These are phyloP conservation scores for Nematolebias whitei DNA, from an alignment of 2,113 vertebrate genomes.

Conservation along the genomic window DNA sequence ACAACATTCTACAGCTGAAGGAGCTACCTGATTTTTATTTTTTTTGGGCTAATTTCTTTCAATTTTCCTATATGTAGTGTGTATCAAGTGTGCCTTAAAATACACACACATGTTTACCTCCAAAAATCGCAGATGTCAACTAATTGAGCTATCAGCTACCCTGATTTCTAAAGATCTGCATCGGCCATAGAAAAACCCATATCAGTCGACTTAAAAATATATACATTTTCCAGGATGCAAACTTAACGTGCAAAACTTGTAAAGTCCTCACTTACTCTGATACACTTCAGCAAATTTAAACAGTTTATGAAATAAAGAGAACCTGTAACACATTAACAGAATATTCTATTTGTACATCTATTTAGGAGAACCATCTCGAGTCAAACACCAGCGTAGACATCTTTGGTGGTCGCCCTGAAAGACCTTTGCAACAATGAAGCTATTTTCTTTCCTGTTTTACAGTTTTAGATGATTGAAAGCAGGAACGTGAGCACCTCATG, in stretches of 20 bases:
- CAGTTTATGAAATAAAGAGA: not conserved
- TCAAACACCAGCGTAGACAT: not conserved
- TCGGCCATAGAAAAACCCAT: too few species aligned
- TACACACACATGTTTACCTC: too few species aligned
- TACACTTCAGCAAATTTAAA: not conserved
- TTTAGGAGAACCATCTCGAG: not conserved
- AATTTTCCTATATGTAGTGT: too few species aligned
- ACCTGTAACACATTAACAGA: not conserved
- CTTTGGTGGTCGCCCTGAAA: slow-evolving; percentile 1
- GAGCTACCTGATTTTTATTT: too few species aligned
- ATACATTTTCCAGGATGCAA: too few species aligned
- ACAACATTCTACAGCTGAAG: too few species aligned
- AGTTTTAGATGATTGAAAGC: slow-evolving; percentile 35
- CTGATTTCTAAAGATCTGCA: too few species aligned
- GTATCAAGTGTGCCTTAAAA: too few species aligned
- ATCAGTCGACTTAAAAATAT: too few species aligned
- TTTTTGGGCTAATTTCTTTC: too few species aligned
- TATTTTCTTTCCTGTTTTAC: not conserved
- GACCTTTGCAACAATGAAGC: slow-evolving; percentile 2
- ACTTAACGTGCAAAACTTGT: not conserved
- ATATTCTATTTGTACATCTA: not conserved
- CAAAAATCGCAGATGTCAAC: too few species aligned
- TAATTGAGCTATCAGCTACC: too few species aligned
- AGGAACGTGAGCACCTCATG: slow-evolving; percentile 84
- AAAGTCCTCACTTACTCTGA: not conserved